Conservation (phyloP, 2,797 vertebrate species). For the Tauraco hartlaubi region DNA sequence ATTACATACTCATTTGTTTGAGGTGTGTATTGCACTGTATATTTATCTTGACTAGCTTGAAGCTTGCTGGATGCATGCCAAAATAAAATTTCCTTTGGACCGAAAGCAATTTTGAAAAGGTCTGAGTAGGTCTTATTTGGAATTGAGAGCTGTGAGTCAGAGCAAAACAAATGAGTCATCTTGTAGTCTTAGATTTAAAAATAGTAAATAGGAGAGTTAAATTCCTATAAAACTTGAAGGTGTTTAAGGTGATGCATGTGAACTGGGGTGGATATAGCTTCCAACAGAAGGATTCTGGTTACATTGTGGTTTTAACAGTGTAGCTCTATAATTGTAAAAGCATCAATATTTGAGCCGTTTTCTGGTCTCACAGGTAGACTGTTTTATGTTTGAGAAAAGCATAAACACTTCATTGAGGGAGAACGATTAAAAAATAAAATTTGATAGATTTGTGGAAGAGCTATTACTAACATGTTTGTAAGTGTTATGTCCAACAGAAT, state of each 20-base stretch:
- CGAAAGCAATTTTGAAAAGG: not conserved
- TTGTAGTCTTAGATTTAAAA: slow-evolving; percentile 5
- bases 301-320: not conserved
- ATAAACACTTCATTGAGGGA: not conserved
- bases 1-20: not conserved
- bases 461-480: not conserved
- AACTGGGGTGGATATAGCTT: not conserved
- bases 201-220: not conserved
- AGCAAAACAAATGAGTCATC: not conserved
- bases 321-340: not conserved
- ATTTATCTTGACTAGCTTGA: not conserved
- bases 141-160: slow-evolving; percentile 40
- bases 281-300: not conserved
- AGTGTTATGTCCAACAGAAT: not conserved
- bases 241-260: not conserved
- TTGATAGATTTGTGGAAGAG: not conserved
- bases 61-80: not conserved
- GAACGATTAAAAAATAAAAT: not conserved
- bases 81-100: slow-evolving; percentile 22
- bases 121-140: slow-evolving; percentile 1
- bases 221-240: not conserved
- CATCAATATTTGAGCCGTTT: not conserved
- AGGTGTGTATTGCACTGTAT: not conserved
- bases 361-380: not conserved
- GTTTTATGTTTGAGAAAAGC: not conserved